phyloP scores from a whole-genome alignment of 2,797 vertebrate genomes.

The Rhodeus uyekii region DNA sequence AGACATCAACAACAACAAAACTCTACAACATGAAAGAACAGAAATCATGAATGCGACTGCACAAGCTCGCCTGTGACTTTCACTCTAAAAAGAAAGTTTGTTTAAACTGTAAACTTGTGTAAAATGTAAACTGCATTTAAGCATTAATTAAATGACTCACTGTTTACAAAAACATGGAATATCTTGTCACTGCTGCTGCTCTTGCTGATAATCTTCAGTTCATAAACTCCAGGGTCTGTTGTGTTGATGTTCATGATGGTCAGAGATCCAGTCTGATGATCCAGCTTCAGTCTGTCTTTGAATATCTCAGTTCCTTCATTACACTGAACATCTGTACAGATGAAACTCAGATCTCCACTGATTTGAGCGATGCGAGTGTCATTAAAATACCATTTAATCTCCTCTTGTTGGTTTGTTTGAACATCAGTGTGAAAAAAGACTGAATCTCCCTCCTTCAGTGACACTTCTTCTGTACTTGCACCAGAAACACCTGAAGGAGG shows the following conservation, averaged over 20 bases:
- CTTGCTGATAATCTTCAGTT: background rate
- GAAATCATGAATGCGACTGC: no score
- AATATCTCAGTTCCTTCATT: background rate
- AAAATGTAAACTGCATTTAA: no score
- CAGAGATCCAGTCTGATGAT: background rate
- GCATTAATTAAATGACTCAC: background rate
- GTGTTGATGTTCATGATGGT: background rate
- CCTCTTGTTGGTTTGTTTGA: background rate
- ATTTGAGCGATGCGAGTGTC: background rate
- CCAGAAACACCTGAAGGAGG: background rate
- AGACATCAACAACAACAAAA: background rate
- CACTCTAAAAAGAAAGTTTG: no score
- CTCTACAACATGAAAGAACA: background rate
- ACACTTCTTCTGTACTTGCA: background rate
- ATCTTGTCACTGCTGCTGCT: background rate
- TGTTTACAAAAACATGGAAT: background rate
- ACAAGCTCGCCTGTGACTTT: no score
- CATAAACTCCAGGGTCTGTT: background rate
- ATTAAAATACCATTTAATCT: background rate
- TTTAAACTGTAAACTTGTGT: background rate
- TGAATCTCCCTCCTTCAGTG: background rate
- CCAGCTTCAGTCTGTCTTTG: background rate
- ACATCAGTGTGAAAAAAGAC: background rate
- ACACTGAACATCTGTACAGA: constrained; percentile 4
- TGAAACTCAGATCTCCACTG: background rate